Conservation (phyloP, 2,888 invertebrate species). For the Chrysina gloriosa region DNA sequence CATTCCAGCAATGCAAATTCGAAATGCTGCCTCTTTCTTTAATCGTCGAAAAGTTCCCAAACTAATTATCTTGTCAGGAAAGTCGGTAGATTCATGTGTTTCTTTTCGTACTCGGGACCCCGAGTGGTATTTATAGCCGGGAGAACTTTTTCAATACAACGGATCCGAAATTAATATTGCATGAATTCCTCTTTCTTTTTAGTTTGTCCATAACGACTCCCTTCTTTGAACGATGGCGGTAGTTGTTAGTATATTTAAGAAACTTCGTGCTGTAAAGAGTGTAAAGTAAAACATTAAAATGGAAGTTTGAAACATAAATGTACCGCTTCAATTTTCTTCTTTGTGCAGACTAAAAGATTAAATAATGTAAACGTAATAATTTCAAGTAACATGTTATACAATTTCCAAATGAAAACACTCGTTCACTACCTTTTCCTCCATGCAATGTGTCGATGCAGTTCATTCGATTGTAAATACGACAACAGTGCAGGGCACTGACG, state of each 20-base stretch:
- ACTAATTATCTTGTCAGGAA: slow-evolving; percentile 32
- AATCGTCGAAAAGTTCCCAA: slow-evolving; percentile 24
- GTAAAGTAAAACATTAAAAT: background rate
- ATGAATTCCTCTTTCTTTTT: slow-evolving; percentile 11
- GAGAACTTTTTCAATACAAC: slow-evolving; percentile 33
- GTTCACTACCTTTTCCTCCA: no score
- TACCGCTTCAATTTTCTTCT: background rate
- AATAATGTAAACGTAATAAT: no score
- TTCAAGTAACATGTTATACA: no score
- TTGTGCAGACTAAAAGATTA: no score
- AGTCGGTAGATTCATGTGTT: slow-evolving; percentile 29
- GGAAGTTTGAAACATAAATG: background rate
- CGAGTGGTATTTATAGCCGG: slow-evolving; percentile 20
- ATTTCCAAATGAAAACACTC: no score
- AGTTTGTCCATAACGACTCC: background rate
- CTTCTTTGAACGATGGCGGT: background rate
- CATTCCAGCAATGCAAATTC: slow-evolving; percentile 2
- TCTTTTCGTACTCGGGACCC: slow-evolving; percentile 19
- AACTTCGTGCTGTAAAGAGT: background rate
- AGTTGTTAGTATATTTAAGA: background rate
- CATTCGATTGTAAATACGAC: background rate
- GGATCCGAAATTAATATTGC: slow-evolving; percentile 34
- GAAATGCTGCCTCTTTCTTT: slow-evolving; percentile 1
- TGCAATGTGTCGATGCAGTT: slow-evolving; percentile 14
- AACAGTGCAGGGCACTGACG: background rate